Evolutionary conservation across 2,113 vertebrate species (phyloP).

Genomic region (Silurus meridionalis): DNA sequence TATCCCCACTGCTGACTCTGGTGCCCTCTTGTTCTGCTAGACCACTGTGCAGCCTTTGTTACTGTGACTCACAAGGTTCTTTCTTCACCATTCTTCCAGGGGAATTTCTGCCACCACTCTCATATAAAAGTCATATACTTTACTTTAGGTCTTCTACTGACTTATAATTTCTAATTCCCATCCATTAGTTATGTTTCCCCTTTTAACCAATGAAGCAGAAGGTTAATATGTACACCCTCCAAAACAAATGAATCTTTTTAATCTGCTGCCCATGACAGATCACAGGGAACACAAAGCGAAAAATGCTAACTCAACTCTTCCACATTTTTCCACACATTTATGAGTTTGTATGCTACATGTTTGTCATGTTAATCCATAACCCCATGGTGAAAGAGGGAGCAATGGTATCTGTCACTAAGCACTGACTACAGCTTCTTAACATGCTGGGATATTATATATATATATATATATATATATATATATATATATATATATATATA

Average conservation of each 20-base stretch:
- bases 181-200: background rate
- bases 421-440: too few relatives aligned
- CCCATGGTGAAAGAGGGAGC: too few relatives aligned
- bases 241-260: background rate
- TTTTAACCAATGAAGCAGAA: background rate
- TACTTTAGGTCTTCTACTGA: background rate
- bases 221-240: background rate
- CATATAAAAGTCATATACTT: background rate
- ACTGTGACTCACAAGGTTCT: background rate
- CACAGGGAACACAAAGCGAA: background rate
- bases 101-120: background rate
- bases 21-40: background rate
- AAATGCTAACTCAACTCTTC: background rate
- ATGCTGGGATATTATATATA: too few relatives aligned
- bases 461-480: too few relatives aligned
- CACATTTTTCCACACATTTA: background rate
- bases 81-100: background rate
- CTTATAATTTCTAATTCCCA: background rate
- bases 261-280: background rate
- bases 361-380: too few relatives aligned
- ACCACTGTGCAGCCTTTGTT: background rate
- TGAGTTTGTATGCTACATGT: too few relatives aligned
- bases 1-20: background rate
- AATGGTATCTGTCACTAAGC: too few relatives aligned
- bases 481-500: too few relatives aligned